phyloP scores from a whole-genome alignment of 2,113 vertebrate genomes.

The Anoura caudifer region DNA sequence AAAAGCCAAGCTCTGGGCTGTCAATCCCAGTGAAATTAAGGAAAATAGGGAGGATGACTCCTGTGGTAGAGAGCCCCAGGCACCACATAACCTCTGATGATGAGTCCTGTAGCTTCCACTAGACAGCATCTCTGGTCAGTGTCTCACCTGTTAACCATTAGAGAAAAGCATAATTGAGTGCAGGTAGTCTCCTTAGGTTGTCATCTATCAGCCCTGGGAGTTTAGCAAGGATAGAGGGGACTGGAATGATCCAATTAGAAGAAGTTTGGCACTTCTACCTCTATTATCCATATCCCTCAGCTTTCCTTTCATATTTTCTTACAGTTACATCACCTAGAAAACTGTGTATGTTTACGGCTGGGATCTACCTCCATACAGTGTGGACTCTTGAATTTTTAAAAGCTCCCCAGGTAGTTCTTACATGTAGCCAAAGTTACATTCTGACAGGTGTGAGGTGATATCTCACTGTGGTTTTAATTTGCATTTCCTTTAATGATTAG shows the following conservation, averaged over 20 bases:
- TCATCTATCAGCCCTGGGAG: neutral
- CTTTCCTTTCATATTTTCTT: neutral
- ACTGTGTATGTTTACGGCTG: neutral
- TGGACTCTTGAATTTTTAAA: neutral
- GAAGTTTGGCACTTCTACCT: neutral
- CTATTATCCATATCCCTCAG: neutral
- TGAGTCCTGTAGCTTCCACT: neutral
- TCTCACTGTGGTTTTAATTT: too few species aligned
- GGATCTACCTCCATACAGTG: too few species aligned
- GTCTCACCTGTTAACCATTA: neutral
- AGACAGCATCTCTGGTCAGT: neutral
- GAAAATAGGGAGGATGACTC: neutral
- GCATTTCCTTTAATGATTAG: too few species aligned
- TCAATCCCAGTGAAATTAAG: neutral
- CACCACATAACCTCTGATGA: neutral
- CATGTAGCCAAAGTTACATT: neutral
- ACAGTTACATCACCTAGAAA: neutral
- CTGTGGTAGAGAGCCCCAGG: neutral
- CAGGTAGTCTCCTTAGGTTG: neutral
- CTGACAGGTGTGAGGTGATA: too few species aligned
- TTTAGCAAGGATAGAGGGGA: neutral
- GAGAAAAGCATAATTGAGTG: neutral
- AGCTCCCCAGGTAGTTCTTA: neutral
- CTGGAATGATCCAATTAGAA: neutral
- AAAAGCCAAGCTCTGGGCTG: neutral